Evolutionary conservation across 2,113 vertebrate genomes (phyloP), one percentile per base, ranked within the genome.

Genomic region (Andinoacara biseriatus): DNA sequence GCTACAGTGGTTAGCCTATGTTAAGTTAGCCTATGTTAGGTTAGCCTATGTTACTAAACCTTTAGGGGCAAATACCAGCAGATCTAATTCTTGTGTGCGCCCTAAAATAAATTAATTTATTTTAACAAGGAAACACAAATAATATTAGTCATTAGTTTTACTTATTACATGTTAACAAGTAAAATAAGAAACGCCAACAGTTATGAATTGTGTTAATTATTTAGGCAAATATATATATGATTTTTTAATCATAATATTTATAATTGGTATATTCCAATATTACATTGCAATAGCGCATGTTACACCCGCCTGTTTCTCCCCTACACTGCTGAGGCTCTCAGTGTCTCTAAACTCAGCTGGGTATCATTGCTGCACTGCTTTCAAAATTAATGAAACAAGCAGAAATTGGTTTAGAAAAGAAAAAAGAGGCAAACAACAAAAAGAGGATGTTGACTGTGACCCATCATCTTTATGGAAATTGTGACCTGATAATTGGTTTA

Each of bases 311-410:
- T 26, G 5, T 72, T 52, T 72, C 24, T 13, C 65, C 20, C 43
- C 43, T 72, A 72, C 24, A n/a, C 43, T 52, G 26, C 26, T 31
- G 43, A 69, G 43, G 15, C 65, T 52, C 10, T 72, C 7, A 52
- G 24, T 0, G 3, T 69, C 65, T 69, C 24, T 69, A 49, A 69
- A 69, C 40, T 49, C 65, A 69, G 65, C 65, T 69, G 65, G 65
- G 24, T 0, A 0, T 69, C 1, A 0, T 31, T 69, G 43, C 43
- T 52, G 24, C 65, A 0, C 43, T 69, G 49, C 65, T 52, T 18
- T 24, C 65, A 52, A 69, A 69, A 52, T 69, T 20, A 69, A 69
- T 49, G 65, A 69, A 69, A 69, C 65, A 69, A 52, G 24, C 29
- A 69, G 65, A 69, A 52, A 20, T 20, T 3, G 43, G 43, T 46